Evolutionary conservation across 2,113 vertebrate species (phyloP).

Genomic region (Chloropsis hardwickii): DNA sequence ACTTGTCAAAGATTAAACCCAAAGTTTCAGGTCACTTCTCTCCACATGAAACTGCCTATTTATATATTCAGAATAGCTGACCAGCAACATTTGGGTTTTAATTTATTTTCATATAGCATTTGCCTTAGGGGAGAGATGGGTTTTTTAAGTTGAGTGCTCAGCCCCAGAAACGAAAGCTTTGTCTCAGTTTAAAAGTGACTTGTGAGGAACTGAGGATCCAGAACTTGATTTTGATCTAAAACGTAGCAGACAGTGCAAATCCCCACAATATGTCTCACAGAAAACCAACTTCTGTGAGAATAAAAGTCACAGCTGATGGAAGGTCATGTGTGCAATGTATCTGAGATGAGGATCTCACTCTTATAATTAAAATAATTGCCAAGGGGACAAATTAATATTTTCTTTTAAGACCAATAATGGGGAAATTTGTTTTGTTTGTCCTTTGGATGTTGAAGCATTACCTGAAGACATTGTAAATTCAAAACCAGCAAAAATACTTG

Average conservation of each 20-base stretch:
- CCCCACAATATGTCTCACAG: neutral
- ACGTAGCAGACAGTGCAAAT: neutral
- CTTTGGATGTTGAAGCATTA: conserved; percentile 2
- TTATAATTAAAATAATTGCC: neutral
- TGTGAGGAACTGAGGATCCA: neutral
- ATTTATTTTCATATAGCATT: neutral
- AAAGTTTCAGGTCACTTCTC: neutral
- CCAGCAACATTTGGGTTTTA: neutral
- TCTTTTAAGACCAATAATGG: neutral
- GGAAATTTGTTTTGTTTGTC: neutral
- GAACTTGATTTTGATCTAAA: neutral
- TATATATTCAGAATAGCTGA: neutral
- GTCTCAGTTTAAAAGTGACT: neutral
- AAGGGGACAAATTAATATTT: neutral
- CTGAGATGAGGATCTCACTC: neutral
- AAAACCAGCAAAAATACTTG: neutral
- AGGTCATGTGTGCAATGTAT: neutral
- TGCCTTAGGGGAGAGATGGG: neutral
- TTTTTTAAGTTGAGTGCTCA: neutral
- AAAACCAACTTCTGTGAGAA: neutral
- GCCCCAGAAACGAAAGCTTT: neutral
- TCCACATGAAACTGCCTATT: neutral
- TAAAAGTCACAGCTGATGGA: neutral
- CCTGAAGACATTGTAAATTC: conserved; percentile 19
- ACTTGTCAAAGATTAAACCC: neutral